Percentiles rank a stretch among this genome's conserved stretches.
Evolutionary conservation across 2,888 invertebrate genomes (phyloP).

Genomic region (Pterostichus madidus): DNA sequence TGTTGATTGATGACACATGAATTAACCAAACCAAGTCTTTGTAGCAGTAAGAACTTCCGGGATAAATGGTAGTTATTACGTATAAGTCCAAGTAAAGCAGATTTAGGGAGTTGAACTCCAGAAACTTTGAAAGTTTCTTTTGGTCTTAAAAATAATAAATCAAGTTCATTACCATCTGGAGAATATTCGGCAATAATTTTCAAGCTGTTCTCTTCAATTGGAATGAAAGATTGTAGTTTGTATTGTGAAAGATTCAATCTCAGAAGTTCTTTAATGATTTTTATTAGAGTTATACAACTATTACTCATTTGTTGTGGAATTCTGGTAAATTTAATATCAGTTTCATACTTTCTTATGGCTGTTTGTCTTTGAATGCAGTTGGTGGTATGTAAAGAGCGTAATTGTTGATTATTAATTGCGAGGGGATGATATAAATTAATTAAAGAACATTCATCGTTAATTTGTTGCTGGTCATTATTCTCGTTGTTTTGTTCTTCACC

Average conservation of each 20-base stretch:
- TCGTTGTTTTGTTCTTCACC: constrained; percentile 74
- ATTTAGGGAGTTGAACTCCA: constrained; percentile 69
- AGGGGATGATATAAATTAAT: constrained; percentile 68
- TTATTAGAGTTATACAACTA: neutral
- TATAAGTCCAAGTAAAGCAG: constrained; percentile 62
- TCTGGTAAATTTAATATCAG: constrained; percentile 72
- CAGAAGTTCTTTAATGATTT: neutral
- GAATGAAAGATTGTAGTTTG: constrained; percentile 67
- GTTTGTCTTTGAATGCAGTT: constrained; percentile 72
- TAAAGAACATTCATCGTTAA: constrained; percentile 71
- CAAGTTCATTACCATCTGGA: constrained; percentile 69
- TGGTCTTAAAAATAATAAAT: constrained; percentile 72
- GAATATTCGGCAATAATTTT: constrained; percentile 71
- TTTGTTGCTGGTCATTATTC: constrained; percentile 66
- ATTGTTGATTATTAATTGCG: constrained; percentile 64
- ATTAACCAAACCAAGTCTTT: constrained; percentile 70
- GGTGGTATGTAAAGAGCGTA: constrained; percentile 65
- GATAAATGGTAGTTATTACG: constrained; percentile 72
- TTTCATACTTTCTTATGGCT: constrained; percentile 74
- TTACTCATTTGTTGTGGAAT: constrained; percentile 67
- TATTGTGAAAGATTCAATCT: constrained; percentile 66
- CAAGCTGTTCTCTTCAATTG: constrained; percentile 70
- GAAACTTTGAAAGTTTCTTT: constrained; percentile 70
- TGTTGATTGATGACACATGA: constrained; percentile 72
- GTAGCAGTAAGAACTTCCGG: constrained; percentile 69